Percentiles rank a stretch among this genome's conserved stretches.
phyloP scores from a whole-genome alignment of 2,888 invertebrate species.

The Lapara coniferarum region DNA sequence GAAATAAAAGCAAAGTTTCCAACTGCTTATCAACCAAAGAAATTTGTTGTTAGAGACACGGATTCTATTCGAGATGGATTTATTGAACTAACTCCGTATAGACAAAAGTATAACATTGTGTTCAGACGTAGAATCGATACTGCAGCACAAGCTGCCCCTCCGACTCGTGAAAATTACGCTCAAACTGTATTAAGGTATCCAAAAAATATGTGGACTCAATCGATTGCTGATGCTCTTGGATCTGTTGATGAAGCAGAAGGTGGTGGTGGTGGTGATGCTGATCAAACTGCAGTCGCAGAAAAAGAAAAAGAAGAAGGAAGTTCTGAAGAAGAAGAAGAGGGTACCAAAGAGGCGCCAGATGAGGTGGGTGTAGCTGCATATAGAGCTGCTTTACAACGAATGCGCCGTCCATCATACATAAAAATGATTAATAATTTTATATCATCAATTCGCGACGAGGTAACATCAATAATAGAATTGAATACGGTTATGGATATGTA shows the following conservation, averaged over 20 bases:
- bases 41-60: conserved; percentile 81
- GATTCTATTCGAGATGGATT: conserved; percentile 87
- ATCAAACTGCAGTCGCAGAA: conserved; percentile 34
- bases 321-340: conserved; percentile 46
- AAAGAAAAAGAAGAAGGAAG: conserved; percentile 49
- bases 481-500: conserved; percentile 85
- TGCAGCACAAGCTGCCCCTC: conserved; percentile 83
- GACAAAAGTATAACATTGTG: conserved; percentile 83
- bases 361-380: conserved; percentile 63
- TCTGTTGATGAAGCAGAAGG: conserved; percentile 54
- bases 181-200: conserved; percentile 88
- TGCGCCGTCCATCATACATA: conserved; percentile 70
- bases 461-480: conserved; percentile 69
- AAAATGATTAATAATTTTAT: conserved; percentile 65
- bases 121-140: conserved; percentile 82
- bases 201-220: conserved; percentile 88
- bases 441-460: conserved; percentile 50
- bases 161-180: conserved; percentile 71
- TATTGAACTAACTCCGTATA: conserved; percentile 85
- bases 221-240: conserved; percentile 69
- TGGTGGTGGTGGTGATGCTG: conserved; percentile 48
- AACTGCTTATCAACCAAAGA: conserved; percentile 64
- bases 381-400: conserved; percentile 56
- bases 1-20: conserved; percentile 87
- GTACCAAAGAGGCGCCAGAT: conserved; percentile 49